Percentiles rank a stretch among this genome's conserved stretches.
Evolutionary conservation across 1,140 invertebrate species (phyloP).

Genomic region (Caerostris darwini): DNA sequence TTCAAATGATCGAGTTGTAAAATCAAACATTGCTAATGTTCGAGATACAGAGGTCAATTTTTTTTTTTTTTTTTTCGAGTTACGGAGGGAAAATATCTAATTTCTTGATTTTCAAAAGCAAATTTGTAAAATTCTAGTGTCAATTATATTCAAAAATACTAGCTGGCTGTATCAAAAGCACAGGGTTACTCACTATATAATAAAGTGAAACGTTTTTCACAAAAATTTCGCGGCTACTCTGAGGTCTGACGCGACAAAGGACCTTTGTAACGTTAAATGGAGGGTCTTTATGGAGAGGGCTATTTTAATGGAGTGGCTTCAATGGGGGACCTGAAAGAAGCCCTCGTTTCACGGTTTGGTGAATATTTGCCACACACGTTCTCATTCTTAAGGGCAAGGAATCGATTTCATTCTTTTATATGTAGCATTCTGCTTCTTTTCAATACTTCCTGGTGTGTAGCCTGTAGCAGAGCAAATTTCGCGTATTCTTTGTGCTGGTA

Average conservation of each 20-base stretch:
- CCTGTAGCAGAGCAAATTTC: neutral
- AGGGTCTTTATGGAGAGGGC: slow-evolving; percentile 7
- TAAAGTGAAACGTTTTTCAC: neutral
- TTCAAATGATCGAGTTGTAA: too few species aligned
- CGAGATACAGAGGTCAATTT: too few species aligned
- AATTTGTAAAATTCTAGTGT: too few species aligned
- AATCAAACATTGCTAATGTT: too few species aligned
- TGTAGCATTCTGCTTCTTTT: neutral
- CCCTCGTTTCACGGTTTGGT: slow-evolving; percentile 58
- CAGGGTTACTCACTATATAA: neutral
- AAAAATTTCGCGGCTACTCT: neutral
- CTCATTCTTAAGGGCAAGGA: neutral
- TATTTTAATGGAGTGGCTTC: slow-evolving; percentile 38
- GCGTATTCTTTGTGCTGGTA: neutral
- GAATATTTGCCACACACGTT: slow-evolving; percentile 45
- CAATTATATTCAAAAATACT: neutral
- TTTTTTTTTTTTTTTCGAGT: too few species aligned
- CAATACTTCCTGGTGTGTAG: neutral
- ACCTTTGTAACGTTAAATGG: slow-evolving; percentile 53
- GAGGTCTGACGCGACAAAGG: neutral
- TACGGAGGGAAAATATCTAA: too few species aligned
- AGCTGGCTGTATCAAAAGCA: neutral
- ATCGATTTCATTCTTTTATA: slow-evolving; percentile 46
- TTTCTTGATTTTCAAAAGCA: too few species aligned
- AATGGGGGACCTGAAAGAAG: slow-evolving; percentile 27